Base-by-base conservation (phyloP, 2,888 invertebrate species). In the Papilio protenor region DNA sequence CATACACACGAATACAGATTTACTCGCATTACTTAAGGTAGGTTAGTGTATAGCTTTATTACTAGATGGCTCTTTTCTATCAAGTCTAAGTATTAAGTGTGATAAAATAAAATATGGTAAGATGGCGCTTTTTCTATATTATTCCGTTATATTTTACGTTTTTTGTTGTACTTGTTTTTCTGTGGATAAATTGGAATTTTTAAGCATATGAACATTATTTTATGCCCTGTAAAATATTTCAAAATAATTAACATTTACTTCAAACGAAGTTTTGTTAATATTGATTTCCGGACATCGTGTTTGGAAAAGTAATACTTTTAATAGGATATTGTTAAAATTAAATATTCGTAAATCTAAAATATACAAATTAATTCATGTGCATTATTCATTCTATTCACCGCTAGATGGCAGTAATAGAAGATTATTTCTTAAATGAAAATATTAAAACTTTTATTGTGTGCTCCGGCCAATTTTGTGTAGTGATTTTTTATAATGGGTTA, bases 381-480 rank as follows among this genome's bases (percentile, higher is more conserved):
- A 75, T 23, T 75, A 55, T 66, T 75, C 66, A 21, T 2, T 40
- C 69, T 69, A 69, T 75, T 75, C 8, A 6, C 18, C 75, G 69
- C 21, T 75, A 75, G 75, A 75, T 52, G 75, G 69, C 52, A 40
- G 49, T 16, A 14, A 0, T 14, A 23, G 33, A 14, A 8, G 23
- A 47, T 23, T 61, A 40, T 40, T 40, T 40, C 0, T 40, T 40
- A 8, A 40, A 40, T 8, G 40, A 40, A 40, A 40, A 33, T 8
- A 40, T 40, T 40, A 40, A 40, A 40, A 40, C 40, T 40, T 40
- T 40, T 40, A 40, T 40, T 40, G 40, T 2, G 27, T 27, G 1
- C 2, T 27, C 27, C 27, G 27, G 27, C 27, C 27, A 27, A 27
- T 27, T 40, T 40, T 40, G 6, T 40, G 5, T 40, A 40, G 5